Conservation (phyloP, 2,888 invertebrate species). For the Drosophila paracracens region DNA sequence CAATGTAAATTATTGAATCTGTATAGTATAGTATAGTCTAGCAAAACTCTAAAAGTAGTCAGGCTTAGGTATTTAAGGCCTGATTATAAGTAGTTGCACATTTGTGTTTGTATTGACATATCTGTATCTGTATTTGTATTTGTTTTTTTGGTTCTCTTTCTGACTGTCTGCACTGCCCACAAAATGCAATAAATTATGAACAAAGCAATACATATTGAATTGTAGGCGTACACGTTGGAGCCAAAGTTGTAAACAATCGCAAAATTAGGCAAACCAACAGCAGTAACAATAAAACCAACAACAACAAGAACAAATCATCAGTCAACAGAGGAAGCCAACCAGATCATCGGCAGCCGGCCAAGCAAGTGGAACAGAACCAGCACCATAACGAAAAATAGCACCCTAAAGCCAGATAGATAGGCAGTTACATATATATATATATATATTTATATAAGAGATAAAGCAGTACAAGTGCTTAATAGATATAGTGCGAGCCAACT, state of each 20-base stretch:
- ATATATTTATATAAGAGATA: conserved; percentile 26
- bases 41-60: conserved; percentile 24
- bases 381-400: conserved; percentile 29
- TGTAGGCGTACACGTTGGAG: conserved; percentile 74
- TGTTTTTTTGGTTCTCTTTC: conserved; percentile 24
- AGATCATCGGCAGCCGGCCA: conserved; percentile 45
- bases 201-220: conserved; percentile 54
- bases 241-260: conserved; percentile 68
- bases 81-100: conserved; percentile 42
- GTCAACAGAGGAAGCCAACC: conserved; percentile 46
- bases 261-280: conserved; percentile 75
- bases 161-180: conserved; percentile 78
- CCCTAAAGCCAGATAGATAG: conserved; percentile 16
- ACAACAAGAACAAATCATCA: conserved; percentile 23
- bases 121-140: conserved; percentile 14
- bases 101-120: conserved; percentile 13
- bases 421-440: conserved; percentile 5
- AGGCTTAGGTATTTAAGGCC: conserved; percentile 48
- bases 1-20: neutral
- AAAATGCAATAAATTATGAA: conserved; percentile 74
- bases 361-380: conserved; percentile 64
- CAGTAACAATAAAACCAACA: conserved; percentile 33
- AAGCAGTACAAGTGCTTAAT: conserved; percentile 41
- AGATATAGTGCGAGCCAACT: conserved; percentile 38
- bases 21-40: neutral